Conservation (phyloP, 2,113 vertebrate species). For the Neomonachus schauinslandi region DNA sequence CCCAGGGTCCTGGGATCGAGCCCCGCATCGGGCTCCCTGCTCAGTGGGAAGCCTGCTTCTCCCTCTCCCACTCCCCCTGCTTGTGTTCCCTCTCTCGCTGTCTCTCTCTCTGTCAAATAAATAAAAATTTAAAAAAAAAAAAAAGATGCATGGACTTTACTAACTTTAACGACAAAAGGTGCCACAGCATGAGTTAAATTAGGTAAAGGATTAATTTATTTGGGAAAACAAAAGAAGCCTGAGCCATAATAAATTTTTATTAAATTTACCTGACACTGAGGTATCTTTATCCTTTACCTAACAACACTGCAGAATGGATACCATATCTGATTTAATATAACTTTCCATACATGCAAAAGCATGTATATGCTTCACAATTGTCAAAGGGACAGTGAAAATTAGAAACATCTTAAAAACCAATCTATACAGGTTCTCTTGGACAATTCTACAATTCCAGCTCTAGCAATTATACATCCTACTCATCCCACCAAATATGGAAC, state of each 20-base stretch:
- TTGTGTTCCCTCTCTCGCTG: too few species aligned
- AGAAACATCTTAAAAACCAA: not conserved
- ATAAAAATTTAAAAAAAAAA: too few species aligned
- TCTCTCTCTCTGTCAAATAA: too few species aligned
- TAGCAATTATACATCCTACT: not conserved
- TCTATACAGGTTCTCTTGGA: not conserved
- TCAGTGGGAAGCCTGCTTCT: too few species aligned
- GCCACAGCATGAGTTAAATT: not conserved
- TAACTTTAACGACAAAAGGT: not conserved
- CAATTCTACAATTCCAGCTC: not conserved
- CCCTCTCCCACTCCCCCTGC: too few species aligned
- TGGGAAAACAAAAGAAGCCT: not conserved
- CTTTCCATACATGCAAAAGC: not conserved
- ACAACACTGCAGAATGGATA: not conserved
- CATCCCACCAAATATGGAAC: not conserved
- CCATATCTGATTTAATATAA: not conserved
- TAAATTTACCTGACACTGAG: not conserved
- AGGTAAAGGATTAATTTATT: not conserved
- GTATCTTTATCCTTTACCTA: not conserved
- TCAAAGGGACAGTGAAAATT: not conserved
- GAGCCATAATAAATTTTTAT: not conserved
- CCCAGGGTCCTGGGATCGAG: too few species aligned
- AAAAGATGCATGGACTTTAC: not conserved
- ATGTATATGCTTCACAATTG: not conserved
- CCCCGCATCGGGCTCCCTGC: too few species aligned